Base-by-base conservation (phyloP, 1,140 invertebrate genomes). In the Heliconius nattereri region DNA sequence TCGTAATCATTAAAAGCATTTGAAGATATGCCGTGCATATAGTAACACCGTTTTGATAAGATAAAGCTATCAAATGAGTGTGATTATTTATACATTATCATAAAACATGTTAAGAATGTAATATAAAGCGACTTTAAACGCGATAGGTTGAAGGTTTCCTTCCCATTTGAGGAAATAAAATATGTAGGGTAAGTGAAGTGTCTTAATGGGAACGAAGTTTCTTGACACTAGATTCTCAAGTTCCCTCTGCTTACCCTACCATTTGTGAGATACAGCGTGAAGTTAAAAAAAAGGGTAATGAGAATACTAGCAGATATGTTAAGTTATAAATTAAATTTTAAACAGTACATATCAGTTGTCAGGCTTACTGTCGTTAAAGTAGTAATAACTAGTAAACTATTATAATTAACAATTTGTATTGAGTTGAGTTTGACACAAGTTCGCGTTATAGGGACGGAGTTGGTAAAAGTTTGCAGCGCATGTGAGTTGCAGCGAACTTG, bases 391-490 rank as follows among this genome's bases (percentile, higher is more conserved):
- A 29, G 9, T 35, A 26, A 60, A 49, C 26, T 32, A 45, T 49
- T 54, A 26, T 66, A 40, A 77, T 71, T 77, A 71, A 76, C 66
- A 72, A 70, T 77, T 77, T 77, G 45, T 45, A 77, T 77, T 66
- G 76, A 72, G 76, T 77, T 45, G 23, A 76, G 75, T 76, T 54
- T 77, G 76, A 71, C 35, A 77, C 76, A 77, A 76, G 32, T 76
- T 45, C 29, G 35, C 40, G 37, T 35, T 77, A 57, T 52, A 71
- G 70, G 70, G 45, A 77, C 76, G 49, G 76, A 71, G 76, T 72
- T 77, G 7, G 66, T 80, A 57, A 80, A 76, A 80, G 71, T 80
- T 76, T 40, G 40, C 78, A 76, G 75, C 35, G 78, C 52, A 60
- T 52, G 49, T 70, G 74, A 76, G 78, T 45, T 76, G 37, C 75